Conservation (phyloP, 1,140 invertebrate genomes). For the Scaptomyza graminum region DNA sequence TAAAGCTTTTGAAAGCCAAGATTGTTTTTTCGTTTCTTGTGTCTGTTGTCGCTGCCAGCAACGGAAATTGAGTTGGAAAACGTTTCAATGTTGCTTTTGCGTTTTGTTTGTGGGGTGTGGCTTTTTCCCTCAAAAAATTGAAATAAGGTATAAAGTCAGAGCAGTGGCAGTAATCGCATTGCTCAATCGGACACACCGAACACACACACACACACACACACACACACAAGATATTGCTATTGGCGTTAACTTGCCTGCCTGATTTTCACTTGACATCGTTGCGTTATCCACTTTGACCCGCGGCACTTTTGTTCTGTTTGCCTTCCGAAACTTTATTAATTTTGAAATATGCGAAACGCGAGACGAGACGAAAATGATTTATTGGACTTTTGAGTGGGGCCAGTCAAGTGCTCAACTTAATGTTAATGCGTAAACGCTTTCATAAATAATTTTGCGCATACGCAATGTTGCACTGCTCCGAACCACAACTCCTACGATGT, state of each 20-base stretch:
- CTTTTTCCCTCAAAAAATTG: constrained; percentile 13
- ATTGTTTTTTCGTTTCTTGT: not conserved
- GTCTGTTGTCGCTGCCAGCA: constrained; percentile 11
- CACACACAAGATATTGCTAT: constrained; percentile 5
- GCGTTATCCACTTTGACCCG: constrained; percentile 16
- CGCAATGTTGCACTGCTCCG: constrained; percentile 14
- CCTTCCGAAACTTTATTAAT: constrained; percentile 54
- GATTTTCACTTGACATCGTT: constrained; percentile 32
- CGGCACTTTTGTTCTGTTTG: constrained; percentile 17
- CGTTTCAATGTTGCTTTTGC: constrained; percentile 11
- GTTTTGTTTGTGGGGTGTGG: not conserved
- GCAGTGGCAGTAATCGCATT: constrained; percentile 28
- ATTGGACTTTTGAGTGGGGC: constrained; percentile 54
- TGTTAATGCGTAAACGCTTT: constrained; percentile 43
- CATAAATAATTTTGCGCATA: constrained; percentile 58
- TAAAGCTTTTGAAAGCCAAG: not conserved
- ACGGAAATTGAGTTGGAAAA: constrained; percentile 50
- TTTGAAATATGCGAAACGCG: constrained; percentile 35
- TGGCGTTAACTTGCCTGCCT: constrained; percentile 28
- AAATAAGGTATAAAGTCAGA: constrained; percentile 23
- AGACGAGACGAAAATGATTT: constrained; percentile 45
- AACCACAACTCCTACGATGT: not conserved
- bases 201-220: constrained; percentile 4
- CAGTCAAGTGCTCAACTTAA: constrained; percentile 35
- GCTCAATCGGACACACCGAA: constrained; percentile 18